Percentiles rank a stretch among this genome's conserved stretches.
phyloP scores from a whole-genome alignment of 2,113 vertebrate species.

The Vulpes ferrilata region DNA sequence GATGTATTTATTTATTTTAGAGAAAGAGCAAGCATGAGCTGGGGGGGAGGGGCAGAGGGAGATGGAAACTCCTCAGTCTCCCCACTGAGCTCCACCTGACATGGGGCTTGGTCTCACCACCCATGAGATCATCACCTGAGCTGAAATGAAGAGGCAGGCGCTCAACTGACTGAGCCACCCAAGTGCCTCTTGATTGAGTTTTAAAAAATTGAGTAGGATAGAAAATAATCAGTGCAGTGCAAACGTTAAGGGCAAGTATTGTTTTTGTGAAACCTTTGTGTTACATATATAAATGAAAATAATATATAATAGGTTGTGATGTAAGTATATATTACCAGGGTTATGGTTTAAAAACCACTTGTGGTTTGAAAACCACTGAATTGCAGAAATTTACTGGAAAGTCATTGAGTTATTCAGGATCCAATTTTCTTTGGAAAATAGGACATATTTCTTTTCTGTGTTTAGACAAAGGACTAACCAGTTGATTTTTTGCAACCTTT shows the following conservation, averaged over 20 bases:
- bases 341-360: neutral
- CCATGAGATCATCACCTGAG: neutral
- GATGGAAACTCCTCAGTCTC: neutral
- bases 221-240: neutral
- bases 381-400: conserved; percentile 20
- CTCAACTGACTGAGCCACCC: neutral
- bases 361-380: neutral
- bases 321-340: conserved; percentile 1
- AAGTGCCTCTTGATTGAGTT: neutral
- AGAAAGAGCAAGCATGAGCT: neutral
- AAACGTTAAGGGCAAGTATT: neutral
- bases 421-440: conserved; percentile 14
- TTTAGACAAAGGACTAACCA: neutral
- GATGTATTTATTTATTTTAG: neutral
- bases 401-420: neutral
- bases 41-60: neutral
- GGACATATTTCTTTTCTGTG: neutral
- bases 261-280: neutral
- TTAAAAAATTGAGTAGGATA: neutral
- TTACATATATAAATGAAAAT: neutral
- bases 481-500: conserved; percentile 11
- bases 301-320: neutral
- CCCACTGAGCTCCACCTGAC: neutral
- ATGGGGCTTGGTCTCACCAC: neutral
- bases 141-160: neutral